Percentiles rank a stretch among this genome's conserved stretches.
Evolutionary conservation across 2,797 vertebrate species (phyloP).

Genomic region (Hybognathus amarus): DNA sequence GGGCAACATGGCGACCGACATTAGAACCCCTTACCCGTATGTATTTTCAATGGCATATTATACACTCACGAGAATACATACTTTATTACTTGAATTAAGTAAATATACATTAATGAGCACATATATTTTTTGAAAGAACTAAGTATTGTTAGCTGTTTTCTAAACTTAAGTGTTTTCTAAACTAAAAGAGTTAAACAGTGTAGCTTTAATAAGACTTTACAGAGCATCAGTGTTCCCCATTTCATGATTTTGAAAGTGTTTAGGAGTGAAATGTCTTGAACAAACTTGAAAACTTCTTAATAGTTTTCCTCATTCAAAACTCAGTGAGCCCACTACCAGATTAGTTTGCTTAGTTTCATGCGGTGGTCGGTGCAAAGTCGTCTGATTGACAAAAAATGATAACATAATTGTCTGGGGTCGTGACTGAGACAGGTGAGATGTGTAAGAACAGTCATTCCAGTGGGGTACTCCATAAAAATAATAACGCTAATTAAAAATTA

Average conservation of each 20-base stretch:
- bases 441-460: not conserved
- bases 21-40: too few relatives aligned
- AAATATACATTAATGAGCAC: too few relatives aligned
- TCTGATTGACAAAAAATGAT: not conserved
- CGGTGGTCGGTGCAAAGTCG: not conserved
- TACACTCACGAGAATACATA: too few relatives aligned
- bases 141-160: too few relatives aligned
- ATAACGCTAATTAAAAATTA: not conserved
- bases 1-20: too few relatives aligned
- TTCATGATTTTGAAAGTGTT: not conserved
- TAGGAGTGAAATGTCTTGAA: not conserved
- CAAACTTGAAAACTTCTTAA: not conserved
- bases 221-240: not conserved
- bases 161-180: too few relatives aligned
- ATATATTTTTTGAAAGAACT: too few relatives aligned
- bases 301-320: not conserved
- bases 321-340: not conserved
- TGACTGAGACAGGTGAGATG: not conserved
- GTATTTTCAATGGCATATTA: too few relatives aligned
- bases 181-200: too few relatives aligned
- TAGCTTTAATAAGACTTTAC: not conserved
- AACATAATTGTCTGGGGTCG: not conserved
- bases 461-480: not conserved
- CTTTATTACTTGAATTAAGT: too few relatives aligned
- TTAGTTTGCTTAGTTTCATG: not conserved